phyloP scores from a whole-genome alignment of 2,797 vertebrate genomes.

The Oreortyx pictus region DNA sequence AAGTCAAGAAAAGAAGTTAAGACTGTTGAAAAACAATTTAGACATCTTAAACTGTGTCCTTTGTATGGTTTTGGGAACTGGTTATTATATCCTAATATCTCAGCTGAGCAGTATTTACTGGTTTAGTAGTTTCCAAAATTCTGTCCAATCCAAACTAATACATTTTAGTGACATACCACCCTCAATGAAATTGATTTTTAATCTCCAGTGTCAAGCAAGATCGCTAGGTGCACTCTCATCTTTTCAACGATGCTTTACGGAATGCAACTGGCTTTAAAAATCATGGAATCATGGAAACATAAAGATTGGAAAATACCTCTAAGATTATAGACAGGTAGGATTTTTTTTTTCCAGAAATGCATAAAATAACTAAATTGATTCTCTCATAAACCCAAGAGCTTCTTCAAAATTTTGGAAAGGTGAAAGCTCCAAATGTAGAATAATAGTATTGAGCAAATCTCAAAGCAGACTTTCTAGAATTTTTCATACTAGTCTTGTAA shows the following conservation, averaged over 20 bases:
- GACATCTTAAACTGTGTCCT: neutral
- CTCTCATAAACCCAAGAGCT: neutral
- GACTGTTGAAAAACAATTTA: neutral
- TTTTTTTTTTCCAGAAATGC: neutral
- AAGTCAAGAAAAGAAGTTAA: neutral
- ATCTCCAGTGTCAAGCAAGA: neutral
- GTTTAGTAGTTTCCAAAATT: neutral
- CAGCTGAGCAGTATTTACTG: neutral
- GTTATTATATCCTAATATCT: neutral
- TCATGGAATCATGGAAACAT: too few relatives aligned
- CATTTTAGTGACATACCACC: neutral
- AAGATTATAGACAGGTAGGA: neutral
- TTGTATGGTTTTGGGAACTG: neutral
- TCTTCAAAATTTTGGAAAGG: neutral
- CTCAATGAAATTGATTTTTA: slow-evolving; percentile 5
- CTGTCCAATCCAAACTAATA: neutral
- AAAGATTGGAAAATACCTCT: too few relatives aligned
- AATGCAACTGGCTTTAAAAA: neutral
- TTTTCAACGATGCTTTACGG: neutral
- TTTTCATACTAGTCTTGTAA: neutral
- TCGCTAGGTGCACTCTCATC: neutral
- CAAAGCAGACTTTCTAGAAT: neutral
- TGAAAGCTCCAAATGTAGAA: neutral
- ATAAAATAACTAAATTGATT: neutral
- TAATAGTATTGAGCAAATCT: neutral